These are phyloP conservation scores for Hymenochirus boettgeri DNA, from an alignment of 2,113 vertebrate genomes.

Conservation along the genomic window DNA sequence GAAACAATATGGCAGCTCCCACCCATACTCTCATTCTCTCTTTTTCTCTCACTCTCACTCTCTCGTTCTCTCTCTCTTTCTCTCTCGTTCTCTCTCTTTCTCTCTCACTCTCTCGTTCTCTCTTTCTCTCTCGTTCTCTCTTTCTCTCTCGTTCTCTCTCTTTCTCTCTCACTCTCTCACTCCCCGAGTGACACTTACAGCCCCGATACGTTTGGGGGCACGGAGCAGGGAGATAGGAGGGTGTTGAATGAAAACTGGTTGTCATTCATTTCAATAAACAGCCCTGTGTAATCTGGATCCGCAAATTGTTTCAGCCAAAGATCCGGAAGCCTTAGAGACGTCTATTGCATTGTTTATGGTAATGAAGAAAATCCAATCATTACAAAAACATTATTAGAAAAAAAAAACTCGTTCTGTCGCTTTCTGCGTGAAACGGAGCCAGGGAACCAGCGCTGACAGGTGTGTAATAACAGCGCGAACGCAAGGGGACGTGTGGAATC, in stretches of 20 bases:
- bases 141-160: too few species aligned
- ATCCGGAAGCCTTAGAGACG: slow-evolving; percentile 9
- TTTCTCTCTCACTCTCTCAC: too few species aligned
- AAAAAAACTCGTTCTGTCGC: neutral
- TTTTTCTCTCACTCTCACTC: too few species aligned
- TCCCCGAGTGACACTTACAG: too few species aligned
- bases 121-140: too few species aligned
- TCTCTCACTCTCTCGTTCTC: too few species aligned
- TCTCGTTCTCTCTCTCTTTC: too few species aligned
- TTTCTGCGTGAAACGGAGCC: neutral
- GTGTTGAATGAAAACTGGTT: slow-evolving; percentile 5
- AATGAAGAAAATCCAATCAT: slow-evolving; percentile 28
- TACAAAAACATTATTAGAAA: slow-evolving; percentile 31
- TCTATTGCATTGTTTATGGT: slow-evolving; percentile 15
- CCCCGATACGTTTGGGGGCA: too few species aligned
- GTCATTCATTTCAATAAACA: slow-evolving; percentile 29
- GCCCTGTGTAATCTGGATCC: slow-evolving; percentile 7
- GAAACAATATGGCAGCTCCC: too few species aligned
- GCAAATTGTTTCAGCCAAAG: slow-evolving; percentile 11
- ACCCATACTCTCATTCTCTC: too few species aligned
- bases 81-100: too few species aligned
- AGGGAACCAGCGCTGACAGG: slow-evolving; percentile 17
- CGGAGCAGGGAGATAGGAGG: neutral
- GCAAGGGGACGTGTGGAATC: neutral
- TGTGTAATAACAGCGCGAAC: slow-evolving; percentile 25